phyloP scores from a whole-genome alignment of 1,140 invertebrate species.

The Planococcus citri region DNA sequence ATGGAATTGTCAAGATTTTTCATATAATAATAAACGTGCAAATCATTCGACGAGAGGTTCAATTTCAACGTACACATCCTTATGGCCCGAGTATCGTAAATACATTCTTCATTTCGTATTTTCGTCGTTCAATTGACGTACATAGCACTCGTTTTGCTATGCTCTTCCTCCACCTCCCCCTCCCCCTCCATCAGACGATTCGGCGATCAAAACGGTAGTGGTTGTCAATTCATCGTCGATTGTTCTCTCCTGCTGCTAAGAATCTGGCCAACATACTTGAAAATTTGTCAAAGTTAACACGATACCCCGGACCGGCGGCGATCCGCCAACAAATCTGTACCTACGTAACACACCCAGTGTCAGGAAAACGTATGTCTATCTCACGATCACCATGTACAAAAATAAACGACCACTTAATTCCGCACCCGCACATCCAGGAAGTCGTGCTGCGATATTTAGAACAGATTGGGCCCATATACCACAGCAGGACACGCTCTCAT shows the following conservation, averaged over 20 bases:
- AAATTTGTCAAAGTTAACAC: conserved; percentile 4
- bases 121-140: background rate
- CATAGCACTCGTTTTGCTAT: too few relatives aligned
- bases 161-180: too few relatives aligned
- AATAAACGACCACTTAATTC: background rate
- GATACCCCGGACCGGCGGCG: too few relatives aligned
- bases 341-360: too few relatives aligned
- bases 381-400: background rate
- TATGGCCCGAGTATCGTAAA: too few relatives aligned
- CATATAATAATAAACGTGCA: too few relatives aligned
- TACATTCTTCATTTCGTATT: background rate
- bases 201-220: too few relatives aligned
- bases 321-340: background rate
- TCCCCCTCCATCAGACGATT: too few relatives aligned
- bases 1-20: too few relatives aligned
- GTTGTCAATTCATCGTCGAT: too few relatives aligned
- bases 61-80: too few relatives aligned
- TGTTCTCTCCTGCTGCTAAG: background rate
- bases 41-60: too few relatives aligned
- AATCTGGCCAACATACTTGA: background rate
- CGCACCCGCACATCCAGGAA: conserved; percentile 4
- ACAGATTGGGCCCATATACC: background rate
- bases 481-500: background rate
- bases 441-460: conserved; percentile 1
- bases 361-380: conserved; percentile 6